Base-by-base conservation (phyloP, 2,797 vertebrate species). In the Meriones psammophilus region DNA sequence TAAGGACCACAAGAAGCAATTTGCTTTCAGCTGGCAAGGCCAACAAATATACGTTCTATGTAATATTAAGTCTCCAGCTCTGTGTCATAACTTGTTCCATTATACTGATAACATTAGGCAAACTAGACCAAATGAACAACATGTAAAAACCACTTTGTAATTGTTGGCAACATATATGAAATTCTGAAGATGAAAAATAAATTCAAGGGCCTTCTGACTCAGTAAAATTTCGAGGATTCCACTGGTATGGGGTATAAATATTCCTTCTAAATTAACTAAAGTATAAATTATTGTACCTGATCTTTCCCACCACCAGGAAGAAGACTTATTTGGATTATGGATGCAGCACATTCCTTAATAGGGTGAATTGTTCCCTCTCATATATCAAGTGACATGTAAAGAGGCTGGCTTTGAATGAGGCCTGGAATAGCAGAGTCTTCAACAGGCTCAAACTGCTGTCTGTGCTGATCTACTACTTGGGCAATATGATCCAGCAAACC, bases 1-100 rank as follows among this genome's bases (percentile, higher is more conserved):
- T 86, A 86, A 54, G 46, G 84, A 69, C 20, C 84, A 69, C 84
- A 54, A n/a, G 33, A 86, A 86, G 66, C 64, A 86, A 69, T 69
- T 69, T 54, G 7, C 46, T n/a, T 86, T 86, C 64, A 69, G 64
- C 46, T 86, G 84, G 30, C 20, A 85, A 85, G 46, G 46, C 64
- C 64, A 86, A 46, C 46, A 86, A 58, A 30, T 69, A 69, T 36
- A 7, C 46, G n/a, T 86, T 69, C 46, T 36, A 69, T 46, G 46
- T 30, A 15, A 86, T 69, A 69, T 86, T 86, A 86, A 86, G 12
- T 54, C 46, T 54, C 64, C 33, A 54, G 33, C 30, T 69, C 64
- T 86, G 84, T 36, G 46, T 69, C 46, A 86, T 86, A 86, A 54
- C 46, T 86, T 86, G 64, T 50, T 85, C 9, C 20, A 69, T 30